These are phyloP conservation scores for Reticulitermes lucifugus DNA, from an alignment of 2,888 invertebrate species.

Conservation along the genomic window DNA sequence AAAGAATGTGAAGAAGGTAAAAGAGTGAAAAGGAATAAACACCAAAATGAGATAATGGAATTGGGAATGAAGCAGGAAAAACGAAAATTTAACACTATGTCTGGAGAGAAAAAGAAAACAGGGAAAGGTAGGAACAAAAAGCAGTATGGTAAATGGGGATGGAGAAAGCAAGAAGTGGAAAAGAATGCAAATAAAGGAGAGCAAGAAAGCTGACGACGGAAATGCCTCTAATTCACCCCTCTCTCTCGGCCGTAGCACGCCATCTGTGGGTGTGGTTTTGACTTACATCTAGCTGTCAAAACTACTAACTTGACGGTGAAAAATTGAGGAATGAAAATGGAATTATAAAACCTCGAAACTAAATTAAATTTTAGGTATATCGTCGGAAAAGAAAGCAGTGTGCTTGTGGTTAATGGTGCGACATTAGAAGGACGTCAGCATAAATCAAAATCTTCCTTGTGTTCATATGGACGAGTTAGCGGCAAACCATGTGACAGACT, in stretches of 20 bases:
- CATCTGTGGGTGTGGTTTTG: slow-evolving; percentile 31
- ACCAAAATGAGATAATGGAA: neutral
- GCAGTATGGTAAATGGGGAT: no score
- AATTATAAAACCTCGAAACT: slow-evolving; percentile 18
- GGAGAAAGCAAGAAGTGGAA: neutral
- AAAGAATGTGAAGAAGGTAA: neutral
- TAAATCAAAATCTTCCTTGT: neutral
- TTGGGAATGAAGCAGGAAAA: neutral
- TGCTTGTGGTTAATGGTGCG: neutral
- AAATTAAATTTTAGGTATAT: slow-evolving; percentile 26
- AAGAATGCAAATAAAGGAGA: neutral
- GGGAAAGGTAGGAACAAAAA: no score
- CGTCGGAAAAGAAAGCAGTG: neutral
- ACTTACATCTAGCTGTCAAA: slow-evolving; percentile 21
- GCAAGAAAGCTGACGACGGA: neutral
- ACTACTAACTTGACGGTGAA: slow-evolving; percentile 24
- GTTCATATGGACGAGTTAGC: slow-evolving; percentile 8
- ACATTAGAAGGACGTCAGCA: neutral
- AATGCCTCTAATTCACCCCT: slow-evolving; percentile 3
- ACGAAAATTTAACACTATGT: neutral
- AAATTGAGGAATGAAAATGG: slow-evolving; percentile 24
- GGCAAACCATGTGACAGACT: slow-evolving; percentile 1
- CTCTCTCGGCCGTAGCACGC: neutral
- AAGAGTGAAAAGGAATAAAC: neutral
- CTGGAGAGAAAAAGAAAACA: neutral